These are phyloP conservation scores for Balaeniceps rex DNA, from an alignment of 2,113 vertebrate species.

Conservation along the genomic window DNA sequence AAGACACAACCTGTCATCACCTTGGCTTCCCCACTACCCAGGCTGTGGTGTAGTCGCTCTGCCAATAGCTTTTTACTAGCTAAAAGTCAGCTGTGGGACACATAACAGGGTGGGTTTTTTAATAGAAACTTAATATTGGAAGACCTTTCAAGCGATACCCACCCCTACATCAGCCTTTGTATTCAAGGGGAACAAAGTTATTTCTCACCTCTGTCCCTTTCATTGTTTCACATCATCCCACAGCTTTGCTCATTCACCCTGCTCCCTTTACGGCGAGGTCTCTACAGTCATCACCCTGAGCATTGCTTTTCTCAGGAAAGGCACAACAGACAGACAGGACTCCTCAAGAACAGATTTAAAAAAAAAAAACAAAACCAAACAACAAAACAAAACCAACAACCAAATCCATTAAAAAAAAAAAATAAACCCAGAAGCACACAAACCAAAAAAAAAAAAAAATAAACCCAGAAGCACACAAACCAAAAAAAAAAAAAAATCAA, in stretches of 20 bases:
- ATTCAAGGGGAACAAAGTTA: fast-evolving
- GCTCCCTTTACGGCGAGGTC: fast-evolving
- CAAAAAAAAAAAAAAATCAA: not conserved
- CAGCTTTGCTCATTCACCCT: not conserved
- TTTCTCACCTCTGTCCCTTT: not conserved
- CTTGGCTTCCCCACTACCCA: not conserved
- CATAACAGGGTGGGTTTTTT: not conserved
- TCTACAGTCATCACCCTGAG: not conserved
- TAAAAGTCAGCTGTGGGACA: not conserved
- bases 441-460: no score
- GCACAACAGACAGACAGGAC: not conserved
- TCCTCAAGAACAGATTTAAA: not conserved
- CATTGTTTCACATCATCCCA: not conserved
- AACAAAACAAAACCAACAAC: no score
- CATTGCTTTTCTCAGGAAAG: not conserved
- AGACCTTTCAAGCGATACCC: not conserved
- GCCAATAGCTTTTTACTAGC: not conserved
- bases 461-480: not conserved
- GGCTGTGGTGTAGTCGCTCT: not conserved
- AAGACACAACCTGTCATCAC: not conserved
- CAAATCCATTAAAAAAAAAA: not conserved
- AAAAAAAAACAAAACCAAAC: no score
- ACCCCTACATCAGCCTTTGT: not conserved
- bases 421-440: not conserved
- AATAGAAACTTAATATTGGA: not conserved